A percentile compares a stretch with the other conserved stretches of the same genome.
These are phyloP conservation scores for Pelmatolapia mariae DNA, from an alignment of 2,113 vertebrate genomes.

Conservation along the genomic window DNA sequence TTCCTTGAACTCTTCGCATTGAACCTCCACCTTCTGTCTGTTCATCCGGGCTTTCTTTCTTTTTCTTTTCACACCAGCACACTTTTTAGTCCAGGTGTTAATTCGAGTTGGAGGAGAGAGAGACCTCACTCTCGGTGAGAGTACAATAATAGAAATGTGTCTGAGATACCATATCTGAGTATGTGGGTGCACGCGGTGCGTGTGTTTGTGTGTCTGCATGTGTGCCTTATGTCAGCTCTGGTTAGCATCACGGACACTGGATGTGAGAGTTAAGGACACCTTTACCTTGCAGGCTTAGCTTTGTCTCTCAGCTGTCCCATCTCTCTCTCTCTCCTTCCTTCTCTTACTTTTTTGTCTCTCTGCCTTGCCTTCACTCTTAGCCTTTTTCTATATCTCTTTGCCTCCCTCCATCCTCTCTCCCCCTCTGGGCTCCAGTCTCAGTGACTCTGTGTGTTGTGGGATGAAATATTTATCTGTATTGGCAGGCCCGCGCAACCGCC, in stretches of 20 bases:
- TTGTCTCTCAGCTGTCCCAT: conserved; percentile 40
- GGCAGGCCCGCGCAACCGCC: conserved; percentile 41
- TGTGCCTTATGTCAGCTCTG: conserved; percentile 42
- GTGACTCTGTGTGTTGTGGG: conserved; percentile 46
- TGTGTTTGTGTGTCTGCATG: conserved; percentile 19
- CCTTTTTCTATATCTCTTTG: background rate
- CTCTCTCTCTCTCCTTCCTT: background rate
- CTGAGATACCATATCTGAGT: conserved; percentile 19
- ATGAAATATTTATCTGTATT: conserved; percentile 71
- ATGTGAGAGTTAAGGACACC: conserved; percentile 64
- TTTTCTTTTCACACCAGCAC: background rate
- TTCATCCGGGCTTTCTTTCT: background rate
- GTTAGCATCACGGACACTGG: conserved; percentile 43
- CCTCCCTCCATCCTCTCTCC: background rate
- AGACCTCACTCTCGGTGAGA: background rate
- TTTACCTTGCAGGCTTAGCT: conserved; percentile 65
- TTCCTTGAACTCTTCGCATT: background rate
- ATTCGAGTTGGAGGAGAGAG: background rate
- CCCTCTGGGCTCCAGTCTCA: conserved; percentile 50
- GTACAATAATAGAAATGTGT: conserved; percentile 36
- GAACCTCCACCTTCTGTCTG: background rate
- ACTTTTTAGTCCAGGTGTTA: conserved; percentile 21
- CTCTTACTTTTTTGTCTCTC: background rate
- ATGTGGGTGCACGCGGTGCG: background rate
- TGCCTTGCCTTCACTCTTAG: background rate